These are phyloP conservation scores for Drosophila lutescens DNA, from an alignment of 2,888 invertebrate species.

Conservation along the genomic window DNA sequence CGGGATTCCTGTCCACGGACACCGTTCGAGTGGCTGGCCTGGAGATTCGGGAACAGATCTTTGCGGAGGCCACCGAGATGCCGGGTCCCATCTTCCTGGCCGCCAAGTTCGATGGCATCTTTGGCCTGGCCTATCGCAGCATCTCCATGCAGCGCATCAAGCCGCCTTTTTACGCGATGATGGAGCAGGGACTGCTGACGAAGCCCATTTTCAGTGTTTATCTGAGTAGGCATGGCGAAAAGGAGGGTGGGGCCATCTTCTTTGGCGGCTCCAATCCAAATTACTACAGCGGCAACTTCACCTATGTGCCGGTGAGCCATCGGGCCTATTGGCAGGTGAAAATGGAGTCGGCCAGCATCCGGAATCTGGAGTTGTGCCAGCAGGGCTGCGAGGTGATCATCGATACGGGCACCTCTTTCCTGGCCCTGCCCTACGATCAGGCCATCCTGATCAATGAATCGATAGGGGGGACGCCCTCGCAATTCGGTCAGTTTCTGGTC, in stretches of 20 bases:
- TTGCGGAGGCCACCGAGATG: constrained; percentile 70
- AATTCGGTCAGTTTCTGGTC: constrained; percentile 92
- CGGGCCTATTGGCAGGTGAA: constrained; percentile 67
- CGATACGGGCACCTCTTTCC: constrained; percentile 92
- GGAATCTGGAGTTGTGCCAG: constrained; percentile 50
- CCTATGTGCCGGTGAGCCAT: constrained; percentile 61
- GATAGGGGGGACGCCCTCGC: constrained; percentile 91
- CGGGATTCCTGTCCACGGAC: constrained; percentile 58
- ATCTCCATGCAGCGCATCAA: constrained; percentile 65
- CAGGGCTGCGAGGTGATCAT: constrained; percentile 67
- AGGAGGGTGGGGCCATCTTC: constrained; percentile 61
- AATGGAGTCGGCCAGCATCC: constrained; percentile 55
- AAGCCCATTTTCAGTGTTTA: constrained; percentile 65
- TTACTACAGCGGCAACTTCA: constrained; percentile 62
- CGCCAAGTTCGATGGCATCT: constrained; percentile 71
- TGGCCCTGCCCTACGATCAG: constrained; percentile 94
- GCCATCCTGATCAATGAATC: constrained; percentile 90
- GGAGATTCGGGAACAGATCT: constrained; percentile 54
- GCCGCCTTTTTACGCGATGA: constrained; percentile 63
- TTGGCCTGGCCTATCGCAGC: constrained; percentile 62
- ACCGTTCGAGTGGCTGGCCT: constrained; percentile 61
- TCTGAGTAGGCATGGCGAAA: constrained; percentile 41
- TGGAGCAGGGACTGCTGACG: constrained; percentile 56
- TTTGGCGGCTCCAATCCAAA: constrained; percentile 63
- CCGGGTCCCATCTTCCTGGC: constrained; percentile 72